Base-by-base conservation (phyloP, 2,113 vertebrate species). In the Cricetomys ansorgei region DNA sequence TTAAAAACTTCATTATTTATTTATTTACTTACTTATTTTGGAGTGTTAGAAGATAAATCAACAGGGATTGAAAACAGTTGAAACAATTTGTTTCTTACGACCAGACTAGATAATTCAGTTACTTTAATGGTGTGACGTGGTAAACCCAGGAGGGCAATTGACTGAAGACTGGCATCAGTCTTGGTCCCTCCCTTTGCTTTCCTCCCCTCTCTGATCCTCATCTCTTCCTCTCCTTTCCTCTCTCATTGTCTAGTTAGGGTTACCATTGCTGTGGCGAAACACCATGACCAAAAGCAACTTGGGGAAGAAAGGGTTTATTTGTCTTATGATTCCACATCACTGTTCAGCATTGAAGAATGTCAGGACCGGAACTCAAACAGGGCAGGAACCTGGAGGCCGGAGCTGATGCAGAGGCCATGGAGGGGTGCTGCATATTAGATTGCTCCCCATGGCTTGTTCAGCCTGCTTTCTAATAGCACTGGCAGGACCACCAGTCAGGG, bases 41-140 rank as follows among this genome's bases (percentile, higher is more conserved):
- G 57, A 57, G 10, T 40, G 21, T 72, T 93, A 77, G 73, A 89
- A 83, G 95, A 93, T 80, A 83, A n/a, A 95, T 95, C 89, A 92
- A 27, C 89, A 4, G 2, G 2, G 23, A 69, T 50, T 96, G 89
- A 95, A 92, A 85, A 88, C 67, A 85, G 70, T 37, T 15, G 83
- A 94, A 81, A 62, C 43, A 86, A 59, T 65, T 94, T 89, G 31
- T 89, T 87, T 48, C 69, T 94, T 55, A 87, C 84, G 64, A 59
- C 70, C 7, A 96, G 89, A 64, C 81, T 59, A 91, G 73, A 43
- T 89, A 77, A 89, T 88, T 89, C 62, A 94, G 53, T 89, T 53
- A 77, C 81, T 89, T 95, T 91, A 94, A 81, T 72, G 55, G 83
- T 73, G 67, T 69, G 43, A 91, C 40, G 57, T 29, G n/a, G 55